Evolutionary conservation across 2,113 vertebrate genomes (phyloP).

Genomic region (Columbina picui): DNA sequence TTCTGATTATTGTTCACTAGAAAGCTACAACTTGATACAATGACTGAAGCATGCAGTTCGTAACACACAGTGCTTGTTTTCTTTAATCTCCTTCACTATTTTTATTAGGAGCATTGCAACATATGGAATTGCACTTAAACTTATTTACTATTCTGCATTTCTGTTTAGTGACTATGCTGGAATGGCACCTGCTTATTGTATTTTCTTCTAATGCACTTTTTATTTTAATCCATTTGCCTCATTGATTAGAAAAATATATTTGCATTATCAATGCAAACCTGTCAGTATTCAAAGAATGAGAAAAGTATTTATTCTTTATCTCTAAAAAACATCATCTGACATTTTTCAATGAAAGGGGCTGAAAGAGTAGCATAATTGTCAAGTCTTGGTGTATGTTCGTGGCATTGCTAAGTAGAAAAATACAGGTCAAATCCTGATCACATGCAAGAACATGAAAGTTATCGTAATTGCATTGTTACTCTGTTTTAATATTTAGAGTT

Average conservation of each 20-base stretch:
- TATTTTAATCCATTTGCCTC: neutral
- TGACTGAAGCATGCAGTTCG: neutral
- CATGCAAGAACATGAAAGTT: neutral
- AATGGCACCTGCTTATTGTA: neutral
- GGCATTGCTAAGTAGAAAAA: neutral
- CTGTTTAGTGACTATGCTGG: neutral
- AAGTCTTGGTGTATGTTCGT: neutral
- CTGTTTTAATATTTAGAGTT: neutral
- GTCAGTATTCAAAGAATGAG: neutral
- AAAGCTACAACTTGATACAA: neutral
- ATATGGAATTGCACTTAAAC: neutral
- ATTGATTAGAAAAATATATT: neutral
- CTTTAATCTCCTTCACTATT: neutral
- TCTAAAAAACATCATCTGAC: neutral
- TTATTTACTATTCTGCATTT: neutral
- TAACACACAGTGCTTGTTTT: neutral
- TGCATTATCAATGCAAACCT: neutral
- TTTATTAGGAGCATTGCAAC: neutral
- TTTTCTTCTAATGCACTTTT: neutral
- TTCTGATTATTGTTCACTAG: slow-evolving; percentile 35
- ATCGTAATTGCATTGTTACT: neutral
- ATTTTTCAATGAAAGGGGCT: neutral
- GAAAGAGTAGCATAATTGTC: neutral
- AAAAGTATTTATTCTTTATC: neutral
- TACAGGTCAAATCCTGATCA: neutral